Percentiles rank a stretch among this genome's conserved stretches.
Conservation (phyloP, 2,113 vertebrate genomes). For the Parus major region DNA sequence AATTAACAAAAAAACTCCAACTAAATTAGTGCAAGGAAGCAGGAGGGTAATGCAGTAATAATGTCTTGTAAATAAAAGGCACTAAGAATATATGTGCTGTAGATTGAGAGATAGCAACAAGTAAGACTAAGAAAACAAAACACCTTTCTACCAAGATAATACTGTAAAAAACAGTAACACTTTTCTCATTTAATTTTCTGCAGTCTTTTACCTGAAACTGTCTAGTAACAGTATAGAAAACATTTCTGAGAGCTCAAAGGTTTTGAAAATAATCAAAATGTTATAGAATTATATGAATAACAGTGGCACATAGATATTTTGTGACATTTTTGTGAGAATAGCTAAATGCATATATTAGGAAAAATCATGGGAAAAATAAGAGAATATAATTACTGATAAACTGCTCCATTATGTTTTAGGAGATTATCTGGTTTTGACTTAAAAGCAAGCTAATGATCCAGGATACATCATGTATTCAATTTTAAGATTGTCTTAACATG, state of each 20-base stretch:
- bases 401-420: neutral
- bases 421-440: slow-evolving; percentile 26
- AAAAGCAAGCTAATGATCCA: slow-evolving; percentile 25
- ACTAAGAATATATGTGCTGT: neutral
- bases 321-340: neutral
- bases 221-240: neutral
- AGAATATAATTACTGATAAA: slow-evolving; percentile 5
- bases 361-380: neutral
- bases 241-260: neutral
- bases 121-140: neutral
- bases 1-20: neutral
- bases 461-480: neutral
- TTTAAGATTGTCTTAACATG: neutral
- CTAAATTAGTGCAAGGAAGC: neutral
- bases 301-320: neutral
- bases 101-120: neutral
- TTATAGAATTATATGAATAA: neutral
- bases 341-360: neutral
- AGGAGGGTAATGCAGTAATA: neutral
- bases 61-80: neutral
- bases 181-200: neutral
- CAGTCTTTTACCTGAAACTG: neutral
- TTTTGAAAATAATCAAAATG: neutral
- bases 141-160: neutral
- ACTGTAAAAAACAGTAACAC: neutral